These are phyloP conservation scores for Germaria angustata DNA, from an alignment of 2,888 invertebrate species.

Conservation along the genomic window DNA sequence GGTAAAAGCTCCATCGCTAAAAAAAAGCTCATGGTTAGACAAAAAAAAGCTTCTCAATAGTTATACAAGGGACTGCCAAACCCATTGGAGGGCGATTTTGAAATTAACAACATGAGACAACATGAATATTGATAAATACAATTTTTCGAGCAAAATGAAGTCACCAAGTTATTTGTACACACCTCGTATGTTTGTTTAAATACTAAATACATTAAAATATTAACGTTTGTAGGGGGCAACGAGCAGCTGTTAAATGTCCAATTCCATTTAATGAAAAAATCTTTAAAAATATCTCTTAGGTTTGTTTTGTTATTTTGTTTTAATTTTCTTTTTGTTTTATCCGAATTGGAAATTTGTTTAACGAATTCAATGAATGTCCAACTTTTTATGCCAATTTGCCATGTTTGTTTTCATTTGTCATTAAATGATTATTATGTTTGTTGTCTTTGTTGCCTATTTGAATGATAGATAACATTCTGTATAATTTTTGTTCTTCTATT, in stretches of 20 bases:
- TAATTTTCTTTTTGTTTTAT: not conserved
- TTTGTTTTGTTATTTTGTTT: not conserved
- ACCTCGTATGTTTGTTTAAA: no score
- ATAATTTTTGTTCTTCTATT: not conserved
- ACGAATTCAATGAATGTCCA: constrained; percentile 29
- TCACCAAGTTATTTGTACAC: no score
- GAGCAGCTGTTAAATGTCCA: not conserved
- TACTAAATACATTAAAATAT: no score
- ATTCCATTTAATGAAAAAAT: not conserved
- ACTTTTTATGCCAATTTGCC: constrained; percentile 30
- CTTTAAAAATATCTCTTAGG: not conserved
- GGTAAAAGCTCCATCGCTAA: no score
- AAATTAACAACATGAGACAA: no score
- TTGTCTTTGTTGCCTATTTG: not conserved
- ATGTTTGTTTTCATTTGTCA: constrained; percentile 18
- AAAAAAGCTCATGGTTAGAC: no score
- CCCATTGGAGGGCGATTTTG: no score
- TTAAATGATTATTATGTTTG: not conserved
- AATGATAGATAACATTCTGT: constrained; percentile 38
- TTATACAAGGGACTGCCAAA: no score
- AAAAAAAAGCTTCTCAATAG: no score
- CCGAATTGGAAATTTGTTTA: constrained; percentile 12
- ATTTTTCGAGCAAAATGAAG: no score
- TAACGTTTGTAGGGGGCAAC: no score
- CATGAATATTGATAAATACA: no score